Conservation (phyloP, 2,113 vertebrate species). For the Calonectris borealis region DNA sequence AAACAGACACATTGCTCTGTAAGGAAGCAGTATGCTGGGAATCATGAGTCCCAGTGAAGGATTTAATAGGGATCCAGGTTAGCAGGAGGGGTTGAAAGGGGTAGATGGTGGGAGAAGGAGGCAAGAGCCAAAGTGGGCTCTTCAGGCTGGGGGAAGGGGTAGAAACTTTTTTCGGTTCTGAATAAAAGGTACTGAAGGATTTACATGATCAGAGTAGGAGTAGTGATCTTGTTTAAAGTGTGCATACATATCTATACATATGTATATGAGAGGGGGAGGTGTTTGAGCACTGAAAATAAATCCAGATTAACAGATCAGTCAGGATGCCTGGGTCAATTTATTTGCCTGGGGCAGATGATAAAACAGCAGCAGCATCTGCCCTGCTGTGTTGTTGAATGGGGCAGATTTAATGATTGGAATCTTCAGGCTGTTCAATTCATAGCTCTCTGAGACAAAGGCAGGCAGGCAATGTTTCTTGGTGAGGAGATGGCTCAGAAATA, state of each 20-base stretch:
- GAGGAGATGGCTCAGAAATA: not conserved
- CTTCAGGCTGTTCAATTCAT: not conserved
- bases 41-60: not conserved
- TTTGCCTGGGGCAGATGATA: not conserved
- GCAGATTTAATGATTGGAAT: not conserved
- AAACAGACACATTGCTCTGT: not conserved
- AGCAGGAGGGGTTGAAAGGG: not conserved
- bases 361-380: not conserved
- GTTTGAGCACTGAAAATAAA: not conserved
- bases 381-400: not conserved
- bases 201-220: not conserved
- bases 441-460: not conserved
- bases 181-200: not conserved
- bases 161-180: not conserved
- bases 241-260: too few relatives aligned
- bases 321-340: not conserved
- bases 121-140: not conserved
- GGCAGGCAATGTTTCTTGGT: not conserved
- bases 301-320: not conserved
- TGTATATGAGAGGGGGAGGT: not conserved
- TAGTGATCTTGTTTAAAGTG: not conserved
- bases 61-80: not conserved
- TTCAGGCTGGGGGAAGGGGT: not conserved
- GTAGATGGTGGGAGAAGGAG: not conserved
- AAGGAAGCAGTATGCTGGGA: not conserved